Evolutionary conservation across 2,113 vertebrate genomes (phyloP).

Genomic region (Phalacrocorax pelagicus): DNA sequence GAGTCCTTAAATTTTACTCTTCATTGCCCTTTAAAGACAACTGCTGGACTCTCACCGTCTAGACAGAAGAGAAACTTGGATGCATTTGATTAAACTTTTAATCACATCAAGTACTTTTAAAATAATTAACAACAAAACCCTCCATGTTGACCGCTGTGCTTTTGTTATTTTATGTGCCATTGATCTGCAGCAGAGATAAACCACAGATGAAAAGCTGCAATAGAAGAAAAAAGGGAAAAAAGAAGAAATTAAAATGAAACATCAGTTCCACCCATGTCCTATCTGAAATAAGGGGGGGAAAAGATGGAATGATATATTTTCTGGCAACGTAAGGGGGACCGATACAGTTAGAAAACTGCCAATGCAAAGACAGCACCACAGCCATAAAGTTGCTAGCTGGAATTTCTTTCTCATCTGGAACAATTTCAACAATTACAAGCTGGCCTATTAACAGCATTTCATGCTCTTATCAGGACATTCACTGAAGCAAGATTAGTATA

Average conservation of each 20-base stretch:
- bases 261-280: background rate
- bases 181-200: background rate
- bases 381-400: background rate
- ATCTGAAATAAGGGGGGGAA: background rate
- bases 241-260: background rate
- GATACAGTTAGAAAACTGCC: background rate
- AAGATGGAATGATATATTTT: background rate
- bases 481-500: background rate
- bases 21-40: background rate
- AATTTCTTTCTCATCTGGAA: background rate
- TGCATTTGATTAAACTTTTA: background rate
- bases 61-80: background rate
- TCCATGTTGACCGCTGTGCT: background rate
- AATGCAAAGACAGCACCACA: background rate
- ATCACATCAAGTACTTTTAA: background rate
- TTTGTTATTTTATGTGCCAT: background rate
- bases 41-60: background rate
- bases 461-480: background rate
- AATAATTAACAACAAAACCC: background rate
- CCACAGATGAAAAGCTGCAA: background rate
- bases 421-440: background rate
- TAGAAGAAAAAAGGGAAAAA: fast-evolving
- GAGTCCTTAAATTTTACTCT: background rate
- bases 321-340: background rate
- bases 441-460: background rate